These are phyloP conservation scores for Ammodytes marinus DNA, from an alignment of 2,113 vertebrate genomes.

Conservation along the genomic window DNA sequence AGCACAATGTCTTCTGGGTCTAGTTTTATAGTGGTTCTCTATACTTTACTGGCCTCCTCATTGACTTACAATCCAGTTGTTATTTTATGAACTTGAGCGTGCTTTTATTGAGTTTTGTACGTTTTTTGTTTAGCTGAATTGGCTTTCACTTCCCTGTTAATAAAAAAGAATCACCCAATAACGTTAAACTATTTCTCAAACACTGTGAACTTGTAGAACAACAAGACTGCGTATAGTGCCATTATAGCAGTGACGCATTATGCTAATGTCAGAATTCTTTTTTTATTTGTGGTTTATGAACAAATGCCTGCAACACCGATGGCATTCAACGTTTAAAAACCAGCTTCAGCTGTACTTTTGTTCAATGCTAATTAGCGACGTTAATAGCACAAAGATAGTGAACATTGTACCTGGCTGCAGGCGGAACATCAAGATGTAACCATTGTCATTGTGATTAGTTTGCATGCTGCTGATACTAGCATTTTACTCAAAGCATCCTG, in stretches of 20 bases:
- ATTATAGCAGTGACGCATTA: too few relatives aligned
- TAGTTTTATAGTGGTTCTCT: constrained; percentile 5
- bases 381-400: background rate
- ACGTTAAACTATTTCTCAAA: background rate
- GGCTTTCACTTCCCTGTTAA: too few relatives aligned
- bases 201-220: background rate
- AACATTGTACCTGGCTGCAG: background rate
- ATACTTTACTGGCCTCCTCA: background rate
- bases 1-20: constrained; percentile 8
- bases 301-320: too few relatives aligned
- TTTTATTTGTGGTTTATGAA: too few relatives aligned
- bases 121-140: background rate
- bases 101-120: background rate
- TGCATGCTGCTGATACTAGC: background rate
- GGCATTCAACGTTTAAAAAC: too few relatives aligned
- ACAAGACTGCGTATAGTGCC: background rate
- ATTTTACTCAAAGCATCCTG: background rate
- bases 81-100: background rate
- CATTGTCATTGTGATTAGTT: background rate
- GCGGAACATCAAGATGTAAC: background rate
- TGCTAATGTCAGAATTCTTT: too few relatives aligned
- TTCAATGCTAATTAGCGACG: too few relatives aligned
- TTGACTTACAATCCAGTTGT: background rate
- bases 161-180: too few relatives aligned
- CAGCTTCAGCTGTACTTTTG: too few relatives aligned